Conservation (phyloP, 53 echinoderm and acorn worm species). For the Echinarachnius parma region DNA sequence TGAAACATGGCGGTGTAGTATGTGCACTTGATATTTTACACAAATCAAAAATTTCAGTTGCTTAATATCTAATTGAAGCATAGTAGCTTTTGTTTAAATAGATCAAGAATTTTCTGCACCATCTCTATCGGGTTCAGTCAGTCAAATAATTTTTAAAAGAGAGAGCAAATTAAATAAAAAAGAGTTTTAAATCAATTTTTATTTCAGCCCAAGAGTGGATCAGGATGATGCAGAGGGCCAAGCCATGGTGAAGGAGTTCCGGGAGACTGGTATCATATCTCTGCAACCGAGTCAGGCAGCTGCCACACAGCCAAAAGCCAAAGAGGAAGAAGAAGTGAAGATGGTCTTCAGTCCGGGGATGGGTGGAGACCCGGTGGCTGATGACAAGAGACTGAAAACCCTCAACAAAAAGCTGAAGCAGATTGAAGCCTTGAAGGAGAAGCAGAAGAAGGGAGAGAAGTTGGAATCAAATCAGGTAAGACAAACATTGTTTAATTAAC, state of each 20-base stretch:
- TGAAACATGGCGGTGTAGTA: too few relatives aligned
- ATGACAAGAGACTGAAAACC: conserved; percentile 67
- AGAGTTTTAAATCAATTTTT: too few relatives aligned
- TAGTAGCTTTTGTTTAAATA: too few relatives aligned
- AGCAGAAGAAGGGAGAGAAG: conserved; percentile 69
- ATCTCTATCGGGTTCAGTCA: too few relatives aligned
- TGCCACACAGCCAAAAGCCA: not conserved
- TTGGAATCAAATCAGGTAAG: conserved; percentile 84
- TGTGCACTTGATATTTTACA: too few relatives aligned
- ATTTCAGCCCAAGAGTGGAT: conserved; percentile 65
- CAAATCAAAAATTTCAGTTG: too few relatives aligned
- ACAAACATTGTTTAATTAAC: too few relatives aligned
- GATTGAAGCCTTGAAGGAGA: conserved; percentile 78
- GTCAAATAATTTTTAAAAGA: too few relatives aligned
- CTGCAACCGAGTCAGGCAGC: conserved; percentile 1
- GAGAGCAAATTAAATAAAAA: not conserved
- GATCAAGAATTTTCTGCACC: too few relatives aligned
- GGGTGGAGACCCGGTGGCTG: conserved; percentile 22
- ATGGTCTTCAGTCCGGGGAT: not conserved
- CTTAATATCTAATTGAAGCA: too few relatives aligned
- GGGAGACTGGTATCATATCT: conserved; percentile 43
- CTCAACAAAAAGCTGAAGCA: conserved; percentile 81
- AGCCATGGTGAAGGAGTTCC: conserved; percentile 59
- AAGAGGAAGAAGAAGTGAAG: not conserved
- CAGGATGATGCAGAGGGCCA: conserved; percentile 58